These are phyloP conservation scores for Gouania willdenowi DNA, from an alignment of 2,797 vertebrate genomes.

Conservation along the genomic window DNA sequence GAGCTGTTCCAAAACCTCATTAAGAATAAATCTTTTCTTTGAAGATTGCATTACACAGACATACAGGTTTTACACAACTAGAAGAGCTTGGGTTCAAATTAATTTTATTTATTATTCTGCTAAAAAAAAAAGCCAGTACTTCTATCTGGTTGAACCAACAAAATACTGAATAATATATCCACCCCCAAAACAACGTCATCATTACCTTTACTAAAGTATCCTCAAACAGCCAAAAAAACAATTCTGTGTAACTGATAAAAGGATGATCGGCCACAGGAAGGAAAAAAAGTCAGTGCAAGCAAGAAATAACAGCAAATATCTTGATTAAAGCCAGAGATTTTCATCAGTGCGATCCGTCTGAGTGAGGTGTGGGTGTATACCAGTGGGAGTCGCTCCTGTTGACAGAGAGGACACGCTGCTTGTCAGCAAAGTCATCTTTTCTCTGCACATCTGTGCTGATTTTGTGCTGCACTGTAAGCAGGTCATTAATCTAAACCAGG, in stretches of 20 bases:
- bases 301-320: slow-evolving; percentile 48
- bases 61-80: no score
- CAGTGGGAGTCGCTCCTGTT: slow-evolving; percentile 38
- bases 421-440: slow-evolving; percentile 79
- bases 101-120: no score
- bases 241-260: slow-evolving; percentile 31
- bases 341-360: slow-evolving; percentile 50
- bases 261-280: slow-evolving; percentile 14
- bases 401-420: slow-evolving; percentile 62
- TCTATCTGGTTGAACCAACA: no score
- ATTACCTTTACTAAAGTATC: no score
- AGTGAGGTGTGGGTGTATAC: slow-evolving; percentile 23
- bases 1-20: no score
- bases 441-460: slow-evolving; percentile 43
- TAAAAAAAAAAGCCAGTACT: no score
- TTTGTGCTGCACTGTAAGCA: slow-evolving; percentile 46
- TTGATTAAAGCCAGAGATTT: slow-evolving; percentile 64
- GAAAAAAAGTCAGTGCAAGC: slow-evolving; percentile 20
- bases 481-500: slow-evolving; percentile 63
- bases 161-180: no score
- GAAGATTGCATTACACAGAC: no score
- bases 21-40: no score
- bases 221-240: no score
- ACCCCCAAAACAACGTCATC: no score
- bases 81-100: no score